A percentile compares a stretch with the other conserved stretches of the same genome.
These are phyloP conservation scores for Epinephelus cyanopodus DNA, from an alignment of 2,113 vertebrate genomes.

Conservation along the genomic window DNA sequence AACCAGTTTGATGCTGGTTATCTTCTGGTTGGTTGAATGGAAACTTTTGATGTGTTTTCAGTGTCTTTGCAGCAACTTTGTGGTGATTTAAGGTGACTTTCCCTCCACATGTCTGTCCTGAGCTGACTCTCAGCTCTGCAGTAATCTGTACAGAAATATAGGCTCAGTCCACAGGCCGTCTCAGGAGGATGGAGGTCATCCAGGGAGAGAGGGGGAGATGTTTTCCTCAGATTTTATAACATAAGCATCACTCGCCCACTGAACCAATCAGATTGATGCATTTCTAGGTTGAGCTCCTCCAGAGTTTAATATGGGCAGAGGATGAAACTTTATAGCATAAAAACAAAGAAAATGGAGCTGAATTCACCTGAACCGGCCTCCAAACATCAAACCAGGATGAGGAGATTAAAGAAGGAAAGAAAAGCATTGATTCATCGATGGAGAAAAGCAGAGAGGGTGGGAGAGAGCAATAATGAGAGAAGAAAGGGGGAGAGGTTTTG, in stretches of 20 bases:
- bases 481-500: neutral
- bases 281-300: slow-evolving; percentile 28
- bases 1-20: too few species aligned
- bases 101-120: neutral
- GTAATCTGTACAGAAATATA: neutral
- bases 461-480: too few species aligned
- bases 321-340: slow-evolving; percentile 20
- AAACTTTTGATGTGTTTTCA: too few species aligned
- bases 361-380: slow-evolving; percentile 34
- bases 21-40: too few species aligned
- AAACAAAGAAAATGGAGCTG: neutral
- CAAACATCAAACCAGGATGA: neutral
- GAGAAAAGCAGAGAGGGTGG: too few species aligned
- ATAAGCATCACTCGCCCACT: neutral
- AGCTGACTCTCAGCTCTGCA: slow-evolving; percentile 2
- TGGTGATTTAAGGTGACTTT: neutral
- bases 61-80: neutral
- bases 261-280: slow-evolving; percentile 31
- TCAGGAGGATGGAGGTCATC: neutral
- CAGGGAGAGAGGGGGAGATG: neutral
- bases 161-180: neutral
- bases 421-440: neutral
- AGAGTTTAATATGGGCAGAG: neutral
- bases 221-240: neutral
- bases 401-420: neutral